Conservation (phyloP, 2,888 invertebrate genomes). For the Halictus quadricinctus region DNA sequence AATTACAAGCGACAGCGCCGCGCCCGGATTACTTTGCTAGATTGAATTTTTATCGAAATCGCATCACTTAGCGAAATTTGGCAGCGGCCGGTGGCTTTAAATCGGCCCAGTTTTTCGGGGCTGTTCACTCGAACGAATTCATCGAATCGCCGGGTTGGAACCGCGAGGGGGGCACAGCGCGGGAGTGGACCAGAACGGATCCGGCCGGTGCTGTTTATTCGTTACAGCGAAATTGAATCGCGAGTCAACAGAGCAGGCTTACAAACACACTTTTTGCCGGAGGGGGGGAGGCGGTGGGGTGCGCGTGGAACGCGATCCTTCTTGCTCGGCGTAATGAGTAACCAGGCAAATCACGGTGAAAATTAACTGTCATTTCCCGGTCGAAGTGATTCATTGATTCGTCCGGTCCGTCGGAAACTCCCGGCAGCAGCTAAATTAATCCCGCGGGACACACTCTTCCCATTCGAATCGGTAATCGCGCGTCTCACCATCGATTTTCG, state of each 20-base stretch:
- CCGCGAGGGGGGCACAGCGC: neutral
- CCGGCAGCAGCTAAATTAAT: slow-evolving; percentile 3
- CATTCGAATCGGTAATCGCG: neutral
- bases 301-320: slow-evolving; percentile 53
- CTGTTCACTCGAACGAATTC: slow-evolving; percentile 57
- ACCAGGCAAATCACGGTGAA: slow-evolving; percentile 48
- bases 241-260: slow-evolving; percentile 75
- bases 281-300: neutral
- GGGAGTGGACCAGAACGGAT: slow-evolving; percentile 11
- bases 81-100: slow-evolving; percentile 24
- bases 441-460: neutral
- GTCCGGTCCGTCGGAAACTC: neutral
- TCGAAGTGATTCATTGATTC: slow-evolving; percentile 33
- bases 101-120: slow-evolving; percentile 50
- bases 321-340: slow-evolving; percentile 50
- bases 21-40: slow-evolving; percentile 35
- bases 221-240: slow-evolving; percentile 77
- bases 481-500: neutral
- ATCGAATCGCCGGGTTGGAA: slow-evolving; percentile 43
- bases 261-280: slow-evolving; percentile 72
- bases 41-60: slow-evolving; percentile 51
- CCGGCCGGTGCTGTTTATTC: slow-evolving; percentile 68
- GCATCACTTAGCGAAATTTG: slow-evolving; percentile 45
- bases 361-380: slow-evolving; percentile 57
- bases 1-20: slow-evolving; percentile 11